Evolutionary conservation across 1,140 invertebrate genomes (phyloP).

Genomic region (Pararge aegeria): DNA sequence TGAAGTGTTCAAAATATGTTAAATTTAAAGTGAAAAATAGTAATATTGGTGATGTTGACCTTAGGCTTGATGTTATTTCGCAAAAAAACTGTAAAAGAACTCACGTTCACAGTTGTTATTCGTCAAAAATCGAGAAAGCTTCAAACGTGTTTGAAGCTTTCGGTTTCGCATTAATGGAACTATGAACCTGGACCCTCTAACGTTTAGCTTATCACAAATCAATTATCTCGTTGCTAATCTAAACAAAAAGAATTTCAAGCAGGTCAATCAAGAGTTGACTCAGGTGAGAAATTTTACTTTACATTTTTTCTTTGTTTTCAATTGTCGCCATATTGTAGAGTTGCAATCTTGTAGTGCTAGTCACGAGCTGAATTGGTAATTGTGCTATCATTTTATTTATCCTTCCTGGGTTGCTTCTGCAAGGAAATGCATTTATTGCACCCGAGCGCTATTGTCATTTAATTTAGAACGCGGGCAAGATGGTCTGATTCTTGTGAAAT

Average conservation of each 20-base stretch:
- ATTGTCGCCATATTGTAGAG: conserved; percentile 73
- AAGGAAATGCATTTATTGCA: too few relatives aligned
- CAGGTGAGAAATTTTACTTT: conserved; percentile 68
- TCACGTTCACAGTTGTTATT: conserved; percentile 62
- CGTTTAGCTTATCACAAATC: conserved; percentile 98
- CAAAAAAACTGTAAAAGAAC: conserved; percentile 67
- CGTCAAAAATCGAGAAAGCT: conserved; percentile 83
- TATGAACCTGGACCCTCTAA: conserved; percentile 99
- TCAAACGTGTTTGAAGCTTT: conserved; percentile 88
- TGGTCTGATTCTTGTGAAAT: too few relatives aligned
- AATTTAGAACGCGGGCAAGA: too few relatives aligned
- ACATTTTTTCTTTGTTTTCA: conserved; percentile 62
- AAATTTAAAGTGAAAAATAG: conserved; percentile 62
- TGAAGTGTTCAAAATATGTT: conserved; percentile 62
- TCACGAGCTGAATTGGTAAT: too few relatives aligned
- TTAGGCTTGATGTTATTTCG: conserved; percentile 68
- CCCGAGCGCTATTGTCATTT: too few relatives aligned
- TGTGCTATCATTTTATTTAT: too few relatives aligned
- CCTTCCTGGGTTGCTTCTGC: too few relatives aligned
- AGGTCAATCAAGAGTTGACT: conserved; percentile 87
- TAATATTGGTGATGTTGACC: conserved; percentile 74
- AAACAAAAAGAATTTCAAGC: conserved; percentile 96
- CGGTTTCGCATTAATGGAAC: conserved; percentile 90
- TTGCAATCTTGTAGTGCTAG: too few relatives aligned
- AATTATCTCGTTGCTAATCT: conserved; percentile 97